These are phyloP conservation scores for Nicator chloris DNA, from an alignment of 2,113 vertebrate species.

Conservation along the genomic window DNA sequence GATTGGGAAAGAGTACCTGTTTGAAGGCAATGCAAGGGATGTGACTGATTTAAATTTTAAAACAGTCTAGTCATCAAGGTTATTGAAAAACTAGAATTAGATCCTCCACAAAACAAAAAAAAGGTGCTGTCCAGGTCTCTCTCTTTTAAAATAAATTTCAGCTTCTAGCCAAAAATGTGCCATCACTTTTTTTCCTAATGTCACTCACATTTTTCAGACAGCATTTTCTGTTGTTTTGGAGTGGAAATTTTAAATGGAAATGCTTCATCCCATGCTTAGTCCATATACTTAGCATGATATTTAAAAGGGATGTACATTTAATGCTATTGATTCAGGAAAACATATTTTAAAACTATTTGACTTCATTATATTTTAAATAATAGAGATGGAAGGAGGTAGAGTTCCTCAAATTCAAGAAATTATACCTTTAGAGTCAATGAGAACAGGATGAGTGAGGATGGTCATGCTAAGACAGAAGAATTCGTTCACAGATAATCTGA, in stretches of 20 bases:
- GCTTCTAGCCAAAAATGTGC: not conserved
- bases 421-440: not conserved
- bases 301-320: not conserved
- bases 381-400: not conserved
- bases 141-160: not conserved
- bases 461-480: not conserved
- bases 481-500: not conserved
- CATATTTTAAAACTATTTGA: not conserved
- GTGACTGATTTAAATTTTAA: not conserved
- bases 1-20: not conserved
- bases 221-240: not conserved
- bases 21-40: not conserved
- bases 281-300: not conserved
- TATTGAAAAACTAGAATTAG: not conserved
- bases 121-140: not conserved
- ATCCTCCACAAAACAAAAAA: not conserved
- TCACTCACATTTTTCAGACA: not conserved
- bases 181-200: not conserved
- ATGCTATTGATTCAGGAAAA: not conserved
- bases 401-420: not conserved
- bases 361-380: not conserved
- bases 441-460: not conserved
- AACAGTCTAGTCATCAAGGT: not conserved
- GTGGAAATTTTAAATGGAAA: not conserved
- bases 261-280: not conserved